Percentiles rank a stretch among this genome's conserved stretches.
These are phyloP conservation scores for Coregonus sp. DNA, from an alignment of 2,797 vertebrate genomes.

Conservation along the genomic window DNA sequence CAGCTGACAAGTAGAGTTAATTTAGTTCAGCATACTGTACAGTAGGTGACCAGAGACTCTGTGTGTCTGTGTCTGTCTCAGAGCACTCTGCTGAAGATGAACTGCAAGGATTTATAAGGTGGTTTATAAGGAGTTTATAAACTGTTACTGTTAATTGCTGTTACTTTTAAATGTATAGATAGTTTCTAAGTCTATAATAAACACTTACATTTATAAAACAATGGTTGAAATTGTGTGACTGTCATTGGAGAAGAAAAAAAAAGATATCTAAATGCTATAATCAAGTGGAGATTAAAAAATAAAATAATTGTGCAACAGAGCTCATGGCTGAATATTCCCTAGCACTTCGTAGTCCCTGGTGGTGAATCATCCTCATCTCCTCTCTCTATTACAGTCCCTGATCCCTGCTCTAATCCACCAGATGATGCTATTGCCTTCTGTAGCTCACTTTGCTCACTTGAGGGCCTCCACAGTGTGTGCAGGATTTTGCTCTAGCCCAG, in stretches of 20 bases:
- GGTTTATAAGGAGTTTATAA: no score
- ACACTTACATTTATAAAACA: no score
- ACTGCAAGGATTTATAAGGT: background rate
- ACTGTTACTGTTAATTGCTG: no score
- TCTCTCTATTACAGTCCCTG: background rate
- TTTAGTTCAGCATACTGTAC: background rate
- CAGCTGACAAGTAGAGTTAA: conserved; percentile 45
- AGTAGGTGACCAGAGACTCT: background rate
- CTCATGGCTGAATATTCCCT: background rate
- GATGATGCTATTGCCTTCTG: conserved; percentile 3
- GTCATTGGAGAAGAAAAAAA: background rate
- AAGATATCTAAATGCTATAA: background rate
- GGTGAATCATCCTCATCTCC: conserved; percentile 12
- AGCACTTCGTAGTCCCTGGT: conserved; percentile 30
- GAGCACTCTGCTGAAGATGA: background rate
- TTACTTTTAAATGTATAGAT: no score
- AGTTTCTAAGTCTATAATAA: no score
- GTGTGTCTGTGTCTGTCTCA: background rate
- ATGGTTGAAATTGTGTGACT: background rate
- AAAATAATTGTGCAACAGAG: background rate
- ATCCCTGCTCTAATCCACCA: conserved; percentile 24
- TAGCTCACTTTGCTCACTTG: background rate
- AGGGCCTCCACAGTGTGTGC: background rate
- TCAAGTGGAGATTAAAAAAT: background rate
- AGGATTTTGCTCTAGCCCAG: background rate